Evolutionary conservation across 2,888 invertebrate species (phyloP), one percentile per base, ranked within the genome.

Genomic region (Galeopsomyia nigrocyanea): DNA sequence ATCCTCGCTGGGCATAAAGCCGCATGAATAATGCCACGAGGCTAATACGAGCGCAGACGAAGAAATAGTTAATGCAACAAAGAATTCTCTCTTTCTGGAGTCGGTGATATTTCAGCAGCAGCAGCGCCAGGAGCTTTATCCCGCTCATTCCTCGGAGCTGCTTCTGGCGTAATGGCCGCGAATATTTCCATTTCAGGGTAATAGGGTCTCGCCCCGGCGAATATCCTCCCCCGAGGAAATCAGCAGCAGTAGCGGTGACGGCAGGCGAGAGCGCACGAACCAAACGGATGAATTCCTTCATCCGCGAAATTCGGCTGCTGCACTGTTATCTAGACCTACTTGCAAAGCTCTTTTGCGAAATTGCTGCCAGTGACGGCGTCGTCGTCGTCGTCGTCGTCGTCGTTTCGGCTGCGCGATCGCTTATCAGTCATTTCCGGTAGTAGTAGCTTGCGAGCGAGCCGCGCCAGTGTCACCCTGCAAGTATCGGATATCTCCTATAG

Each of bases 171-270:
- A 69, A 72, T 66, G 69, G 68, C 68, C 68, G 66, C 71, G 71
- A 69, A 72, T 72, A 75, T 72, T 68, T 75, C 72, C 69, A 75
- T 75, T 72, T 63, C 73, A 55, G 57, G 57, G 73, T 74, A 75
- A 75, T 74, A 66, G 74, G 74, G 75, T 77, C 70, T 74, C 57
- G 61, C 60, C n/a, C 68, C 14, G 14, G 60, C 66, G 75, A 71
- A 76, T 75, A 81, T 79, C 79, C 81, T 80, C 80, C 80, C 80
- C 80, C 69, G 78, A 81, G 81, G 81, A 81, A 81, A 81, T 81
- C 79, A 80, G 76, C 74, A 57, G 74, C 46, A 65, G 75, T 73
- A 76, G 69, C 76, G 31, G 39, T 13, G 22, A 5, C 14, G 13
- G 49, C 39, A 22, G 57, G 58, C 17, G 53, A 47, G 56, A 67